A percentile compares a stretch with the other conserved stretches of the same genome.
Conservation (phyloP, 2,113 vertebrate species). For the Antechinus flavipes region DNA sequence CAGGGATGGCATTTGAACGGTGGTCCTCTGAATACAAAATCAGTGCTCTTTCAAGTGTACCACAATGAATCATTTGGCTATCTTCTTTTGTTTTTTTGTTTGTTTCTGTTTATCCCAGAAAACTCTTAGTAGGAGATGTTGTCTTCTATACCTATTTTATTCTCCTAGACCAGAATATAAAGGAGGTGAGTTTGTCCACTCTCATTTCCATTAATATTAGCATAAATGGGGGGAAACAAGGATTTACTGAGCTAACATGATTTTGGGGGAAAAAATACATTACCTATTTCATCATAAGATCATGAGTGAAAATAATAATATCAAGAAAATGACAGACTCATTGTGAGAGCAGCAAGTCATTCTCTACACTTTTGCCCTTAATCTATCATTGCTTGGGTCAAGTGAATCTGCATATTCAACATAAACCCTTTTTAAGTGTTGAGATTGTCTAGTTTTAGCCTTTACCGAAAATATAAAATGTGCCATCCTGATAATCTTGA, state of each 20-base stretch:
- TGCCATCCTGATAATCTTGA: not conserved
- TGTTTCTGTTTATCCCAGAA: not conserved
- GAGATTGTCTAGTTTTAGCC: not conserved
- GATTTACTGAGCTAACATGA: no score
- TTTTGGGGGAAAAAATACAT: not conserved
- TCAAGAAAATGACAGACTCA: not conserved
- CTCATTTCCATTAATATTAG: not conserved
- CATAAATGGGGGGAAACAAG: not conserved
- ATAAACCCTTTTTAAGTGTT: not conserved
- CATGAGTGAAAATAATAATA: not conserved
- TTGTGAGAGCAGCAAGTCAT: not conserved
- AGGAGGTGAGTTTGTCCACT: not conserved
- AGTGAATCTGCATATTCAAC: not conserved
- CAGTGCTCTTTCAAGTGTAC: not conserved
- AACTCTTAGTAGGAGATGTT: not conserved
- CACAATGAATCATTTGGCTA: not conserved
- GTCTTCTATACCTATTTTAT: not conserved
- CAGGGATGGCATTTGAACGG: not conserved
- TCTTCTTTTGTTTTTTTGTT: not conserved
- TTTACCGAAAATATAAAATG: not conserved
- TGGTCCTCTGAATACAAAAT: not conserved
- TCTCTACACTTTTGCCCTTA: not conserved
- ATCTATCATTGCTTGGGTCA: not conserved
- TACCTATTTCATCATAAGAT: not conserved
- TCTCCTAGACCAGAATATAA: not conserved